Conservation (phyloP, 1,140 invertebrate genomes). For the Drosophila biarmipes region DNA sequence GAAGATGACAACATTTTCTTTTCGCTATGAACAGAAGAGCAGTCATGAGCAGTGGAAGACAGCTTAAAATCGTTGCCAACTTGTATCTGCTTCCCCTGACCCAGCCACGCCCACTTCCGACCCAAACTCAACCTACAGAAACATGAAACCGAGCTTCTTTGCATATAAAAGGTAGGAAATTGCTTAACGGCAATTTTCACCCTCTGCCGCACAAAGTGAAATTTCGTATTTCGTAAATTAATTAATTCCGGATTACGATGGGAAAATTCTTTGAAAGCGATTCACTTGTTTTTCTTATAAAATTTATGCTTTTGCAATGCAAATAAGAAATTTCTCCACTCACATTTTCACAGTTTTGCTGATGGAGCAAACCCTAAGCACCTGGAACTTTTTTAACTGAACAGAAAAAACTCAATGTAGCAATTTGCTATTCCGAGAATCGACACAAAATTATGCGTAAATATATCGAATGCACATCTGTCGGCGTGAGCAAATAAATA, state of each 20-base stretch:
- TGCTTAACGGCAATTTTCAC: conserved; percentile 66
- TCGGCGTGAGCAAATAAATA: conserved; percentile 62
- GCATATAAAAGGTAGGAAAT: conserved; percentile 56
- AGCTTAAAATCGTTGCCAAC: too few species aligned
- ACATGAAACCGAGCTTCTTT: conserved; percentile 7
- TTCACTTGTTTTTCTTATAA: conserved; percentile 11
- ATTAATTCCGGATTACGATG: conserved; percentile 56
- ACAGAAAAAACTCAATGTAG: conserved; percentile 22
- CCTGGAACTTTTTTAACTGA: conserved; percentile 28
- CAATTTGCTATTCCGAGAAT: conserved; percentile 47
- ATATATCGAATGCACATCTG: conserved; percentile 66
- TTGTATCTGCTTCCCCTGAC: neutral
- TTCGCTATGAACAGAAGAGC: too few species aligned
- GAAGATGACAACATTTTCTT: too few species aligned
- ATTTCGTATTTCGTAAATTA: conserved; percentile 53
- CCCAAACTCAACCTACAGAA: neutral
- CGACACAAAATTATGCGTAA: conserved; percentile 44
- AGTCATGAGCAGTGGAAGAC: too few species aligned
- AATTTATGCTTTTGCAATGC: conserved; percentile 25
- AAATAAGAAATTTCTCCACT: conserved; percentile 29
- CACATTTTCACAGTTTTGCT: conserved; percentile 6
- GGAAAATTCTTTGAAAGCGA: conserved; percentile 34
- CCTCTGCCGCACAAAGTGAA: conserved; percentile 27
- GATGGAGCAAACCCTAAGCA: conserved; percentile 21
- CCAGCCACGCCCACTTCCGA: neutral